Evolutionary conservation across 2,113 vertebrate species (phyloP), one percentile per base, ranked within the genome.

Genomic region (Mirounga angustirostris): DNA sequence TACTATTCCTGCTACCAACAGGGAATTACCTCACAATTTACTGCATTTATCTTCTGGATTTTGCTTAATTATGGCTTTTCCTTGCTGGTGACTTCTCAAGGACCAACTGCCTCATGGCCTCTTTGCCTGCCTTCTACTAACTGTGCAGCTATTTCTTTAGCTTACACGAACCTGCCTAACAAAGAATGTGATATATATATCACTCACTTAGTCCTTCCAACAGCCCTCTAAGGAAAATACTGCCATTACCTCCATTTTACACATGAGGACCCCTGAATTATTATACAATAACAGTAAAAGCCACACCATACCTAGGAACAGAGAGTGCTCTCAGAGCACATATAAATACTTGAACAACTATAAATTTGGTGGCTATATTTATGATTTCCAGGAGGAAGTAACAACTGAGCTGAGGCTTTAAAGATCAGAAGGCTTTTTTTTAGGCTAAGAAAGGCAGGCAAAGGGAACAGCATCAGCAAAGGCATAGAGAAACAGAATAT

Each of bases 351-450:
- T 86, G 30, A 52, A 40, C 84, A 61, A 80, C 61, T 80, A 80
- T 58, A 74, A 88, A 79, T 26, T 73, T 33, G 22, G 22, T 67
- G 61, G 46, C 18, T 58, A 82, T 71, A 19, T 52, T 58, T 87
- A 96, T 59, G 22, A 80, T 76, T 88, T 91, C 82, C 69, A 91
- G 46, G 19, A 93, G 76, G 24, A 93, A 95, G n/a, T 89, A 80
- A 73, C 8, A 59, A 84, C 24, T 28, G 15, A 80, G 22, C 4
- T 10, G 12, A 69, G 28, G 33, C 12, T 87, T 94, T 36, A 93
- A 74, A 84, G 40, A 46, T 43, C 46, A 84, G 63, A 73, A 15
- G 30, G 1, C 3, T 26, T 36, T 78, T 78, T 82, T 92, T 90
- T 26, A 58, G 13, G 26, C 7, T 82, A 87, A 52, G 26, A 89